These are phyloP conservation scores for Nipponia nippon DNA, from an alignment of 2,113 vertebrate species.

Conservation along the genomic window DNA sequence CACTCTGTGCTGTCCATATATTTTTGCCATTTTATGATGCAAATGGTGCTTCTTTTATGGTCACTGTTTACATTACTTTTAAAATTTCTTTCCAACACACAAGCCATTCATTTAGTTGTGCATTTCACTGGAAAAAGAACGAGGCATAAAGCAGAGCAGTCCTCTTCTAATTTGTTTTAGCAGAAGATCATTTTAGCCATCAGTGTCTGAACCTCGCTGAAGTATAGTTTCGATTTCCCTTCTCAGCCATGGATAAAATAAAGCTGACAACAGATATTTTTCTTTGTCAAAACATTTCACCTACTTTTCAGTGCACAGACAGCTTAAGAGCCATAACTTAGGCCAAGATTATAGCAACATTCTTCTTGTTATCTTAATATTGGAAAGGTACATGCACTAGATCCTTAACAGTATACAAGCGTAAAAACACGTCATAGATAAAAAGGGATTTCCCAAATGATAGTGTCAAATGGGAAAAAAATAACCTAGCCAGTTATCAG, in stretches of 20 bases:
- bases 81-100: not conserved
- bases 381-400: not conserved
- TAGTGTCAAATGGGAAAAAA: not conserved
- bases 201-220: not conserved
- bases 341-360: not conserved
- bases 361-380: constrained; percentile 62
- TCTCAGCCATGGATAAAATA: constrained; percentile 44
- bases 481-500: not conserved
- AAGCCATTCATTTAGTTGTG: constrained; percentile 4
- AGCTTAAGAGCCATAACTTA: constrained; percentile 41
- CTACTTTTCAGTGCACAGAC: constrained; percentile 48
- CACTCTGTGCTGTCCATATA: not conserved
- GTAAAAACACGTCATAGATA: constrained; percentile 13
- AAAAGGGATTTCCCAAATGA: not conserved
- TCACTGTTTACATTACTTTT: not conserved
- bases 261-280: constrained; percentile 69
- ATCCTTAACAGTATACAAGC: not conserved
- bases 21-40: not conserved
- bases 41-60: not conserved
- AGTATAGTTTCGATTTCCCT: constrained; percentile 56
- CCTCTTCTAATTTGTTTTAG: constrained; percentile 7
- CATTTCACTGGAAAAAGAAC: constrained; percentile 9
- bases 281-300: constrained; percentile 70
- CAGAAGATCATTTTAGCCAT: constrained; percentile 11
- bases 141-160: constrained; percentile 14